These are phyloP conservation scores for Amphibalanus amphitrite DNA, from an alignment of 1,140 invertebrate species.

Conservation along the genomic window DNA sequence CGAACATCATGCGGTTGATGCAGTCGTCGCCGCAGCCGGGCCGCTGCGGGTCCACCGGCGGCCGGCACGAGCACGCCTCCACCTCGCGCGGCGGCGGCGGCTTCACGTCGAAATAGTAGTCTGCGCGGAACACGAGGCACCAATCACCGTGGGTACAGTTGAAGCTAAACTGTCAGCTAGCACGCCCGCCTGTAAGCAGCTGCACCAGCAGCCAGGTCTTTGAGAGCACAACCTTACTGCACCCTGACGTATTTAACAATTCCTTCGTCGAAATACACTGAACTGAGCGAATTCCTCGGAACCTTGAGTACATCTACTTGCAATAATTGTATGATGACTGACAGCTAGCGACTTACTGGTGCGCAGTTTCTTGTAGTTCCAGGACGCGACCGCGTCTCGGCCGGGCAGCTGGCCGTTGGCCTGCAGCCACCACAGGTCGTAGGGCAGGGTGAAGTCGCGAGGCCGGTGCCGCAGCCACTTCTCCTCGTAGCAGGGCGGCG, in stretches of 20 bases:
- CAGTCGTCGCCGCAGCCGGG: slow-evolving; percentile 74
- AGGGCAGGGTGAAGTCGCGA: slow-evolving; percentile 65
- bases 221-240: no score
- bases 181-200: no score
- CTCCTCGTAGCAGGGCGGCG: slow-evolving; percentile 65
- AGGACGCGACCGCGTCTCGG: slow-evolving; percentile 55
- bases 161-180: no score
- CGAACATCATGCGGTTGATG: slow-evolving; percentile 80
- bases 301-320: no score
- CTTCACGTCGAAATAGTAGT: slow-evolving; percentile 77
- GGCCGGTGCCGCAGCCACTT: slow-evolving; percentile 52
- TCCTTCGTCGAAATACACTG: no score
- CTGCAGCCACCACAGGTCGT: slow-evolving; percentile 83
- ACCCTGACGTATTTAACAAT: no score
- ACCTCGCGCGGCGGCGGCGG: slow-evolving; percentile 55
- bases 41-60: slow-evolving; percentile 28
- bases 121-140: slow-evolving; percentile 32
- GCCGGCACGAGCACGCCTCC: slow-evolving; percentile 67
- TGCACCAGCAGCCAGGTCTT: no score
- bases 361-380: slow-evolving; percentile 75
- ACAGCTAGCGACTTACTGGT: slow-evolving; percentile 43
- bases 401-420: slow-evolving; percentile 33
- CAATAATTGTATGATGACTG: no score
- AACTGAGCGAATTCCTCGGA: no score
- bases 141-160: no score